Evolutionary conservation across 2,888 invertebrate species (phyloP).

Genomic region (Agonopterix arenella): DNA sequence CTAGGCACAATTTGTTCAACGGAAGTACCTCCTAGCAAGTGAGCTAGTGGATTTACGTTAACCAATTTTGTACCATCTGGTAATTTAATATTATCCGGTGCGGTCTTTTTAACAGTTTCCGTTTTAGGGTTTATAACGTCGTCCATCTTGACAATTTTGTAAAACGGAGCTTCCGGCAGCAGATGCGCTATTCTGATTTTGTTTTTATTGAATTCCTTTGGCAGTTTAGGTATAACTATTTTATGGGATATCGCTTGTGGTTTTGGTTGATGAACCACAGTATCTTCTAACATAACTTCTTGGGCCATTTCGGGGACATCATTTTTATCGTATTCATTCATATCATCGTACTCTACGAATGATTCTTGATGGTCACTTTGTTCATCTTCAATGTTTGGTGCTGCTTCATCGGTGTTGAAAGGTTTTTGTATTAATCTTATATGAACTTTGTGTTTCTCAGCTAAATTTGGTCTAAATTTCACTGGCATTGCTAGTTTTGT

Average conservation of each 20-base stretch:
- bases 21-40: conserved; percentile 36
- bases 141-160: conserved; percentile 53
- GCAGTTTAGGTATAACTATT: conserved; percentile 34
- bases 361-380: conserved; percentile 14
- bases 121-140: conserved; percentile 19
- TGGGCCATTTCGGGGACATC: conserved; percentile 56
- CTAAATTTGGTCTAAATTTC: conserved; percentile 25
- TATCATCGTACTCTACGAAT: conserved; percentile 6
- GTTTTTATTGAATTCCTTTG: conserved; percentile 19
- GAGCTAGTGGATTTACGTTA: conserved; percentile 52
- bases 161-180: conserved; percentile 48
- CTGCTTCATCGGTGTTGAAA: not conserved
- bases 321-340: conserved; percentile 10
- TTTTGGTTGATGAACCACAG: conserved; percentile 14
- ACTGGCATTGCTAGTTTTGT: conserved; percentile 40
- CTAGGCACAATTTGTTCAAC: conserved; percentile 28
- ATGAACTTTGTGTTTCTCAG: conserved; percentile 23
- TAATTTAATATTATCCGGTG: conserved; percentile 19
- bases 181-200: conserved; percentile 49
- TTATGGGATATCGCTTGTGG: conserved; percentile 20
- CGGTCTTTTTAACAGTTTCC: not conserved
- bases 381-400: not conserved
- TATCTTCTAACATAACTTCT: conserved; percentile 46
- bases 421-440: conserved; percentile 28
- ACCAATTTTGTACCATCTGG: conserved; percentile 51